These are phyloP conservation scores for Delia radicum DNA, from an alignment of 1,140 invertebrate genomes.

Conservation along the genomic window DNA sequence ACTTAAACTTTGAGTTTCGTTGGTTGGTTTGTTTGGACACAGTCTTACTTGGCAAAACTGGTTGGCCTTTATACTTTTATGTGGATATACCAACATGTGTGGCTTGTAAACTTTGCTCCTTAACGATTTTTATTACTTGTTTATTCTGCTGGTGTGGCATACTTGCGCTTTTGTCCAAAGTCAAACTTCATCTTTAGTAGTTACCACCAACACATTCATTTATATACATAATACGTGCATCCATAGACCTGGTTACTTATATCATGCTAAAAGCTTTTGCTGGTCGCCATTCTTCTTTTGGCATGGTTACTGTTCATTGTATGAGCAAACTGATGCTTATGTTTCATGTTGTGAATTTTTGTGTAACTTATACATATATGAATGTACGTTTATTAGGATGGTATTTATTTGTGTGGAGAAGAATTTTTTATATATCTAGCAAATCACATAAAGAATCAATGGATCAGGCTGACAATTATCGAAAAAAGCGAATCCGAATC, in stretches of 20 bases:
- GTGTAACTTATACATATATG: too few species aligned
- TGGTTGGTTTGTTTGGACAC: background rate
- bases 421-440: too few species aligned
- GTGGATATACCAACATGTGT: conserved; percentile 17
- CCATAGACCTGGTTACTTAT: background rate
- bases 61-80: conserved; percentile 5
- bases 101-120: conserved; percentile 21
- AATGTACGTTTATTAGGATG: too few species aligned
- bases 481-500: too few species aligned
- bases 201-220: background rate
- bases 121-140: conserved; percentile 4
- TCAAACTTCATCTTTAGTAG: conserved; percentile 13
- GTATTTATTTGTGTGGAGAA: too few species aligned
- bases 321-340: conserved; percentile 9
- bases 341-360: conserved; percentile 8
- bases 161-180: background rate
- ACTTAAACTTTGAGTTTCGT: background rate
- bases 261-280: background rate
- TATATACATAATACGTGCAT: background rate
- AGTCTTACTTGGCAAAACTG: background rate
- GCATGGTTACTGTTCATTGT: background rate
- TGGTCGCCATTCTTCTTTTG: conserved; percentile 18
- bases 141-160: background rate
- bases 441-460: too few species aligned
- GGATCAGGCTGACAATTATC: too few species aligned